Base-by-base conservation (phyloP, 2,888 invertebrate species). In the Ochropleura leucogaster region DNA sequence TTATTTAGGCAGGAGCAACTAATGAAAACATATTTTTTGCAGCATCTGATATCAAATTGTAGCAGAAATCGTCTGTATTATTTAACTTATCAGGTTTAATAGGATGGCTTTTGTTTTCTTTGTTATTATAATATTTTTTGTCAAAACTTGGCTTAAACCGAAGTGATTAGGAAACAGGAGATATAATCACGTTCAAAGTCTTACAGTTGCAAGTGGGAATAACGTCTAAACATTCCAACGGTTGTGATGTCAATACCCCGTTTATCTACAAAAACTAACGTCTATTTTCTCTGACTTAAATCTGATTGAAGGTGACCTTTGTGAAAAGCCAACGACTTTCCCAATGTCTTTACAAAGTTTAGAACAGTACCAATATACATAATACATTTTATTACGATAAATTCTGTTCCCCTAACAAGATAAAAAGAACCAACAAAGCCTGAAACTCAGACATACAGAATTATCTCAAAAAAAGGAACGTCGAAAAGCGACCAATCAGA, bases 401-500 rank as follows among this genome's bases (percentile, higher is more conserved):
- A 80, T 75, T 72, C 72, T 53, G 55, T 72, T 80, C 66, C n/a
- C 60, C 46, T 64, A 81, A 81, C 82, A 77, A 82, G 69, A 70
- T 77, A 81, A 72, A 59, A 72, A 57, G 68, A 66, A 72, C 47
- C 70, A 81, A 81, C 82, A 74, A 75, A 82, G 66, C 49, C 68
- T 70, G 40, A 75, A 82, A 82, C 69, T 77, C 77, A 75, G 68
- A 74, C 65, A 64, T 64, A 74, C 67, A 74, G 66, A 79, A 81
- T 74, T 64, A 66, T 77, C 66, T 74, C 68, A 40, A 80, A 77
- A 79, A 80, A 87, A 68, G 63, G 74, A 68, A 72, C 83, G 72
- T 71, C 53, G 68, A 63, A 72, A 73, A 59, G 30, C 83, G 73
- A 76, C 87, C 90, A 91, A 92, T 92, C 92, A 90, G 90, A 88